Evolutionary conservation across 2,797 vertebrate species (phyloP).

Genomic region (Sebastes nivosus): DNA sequence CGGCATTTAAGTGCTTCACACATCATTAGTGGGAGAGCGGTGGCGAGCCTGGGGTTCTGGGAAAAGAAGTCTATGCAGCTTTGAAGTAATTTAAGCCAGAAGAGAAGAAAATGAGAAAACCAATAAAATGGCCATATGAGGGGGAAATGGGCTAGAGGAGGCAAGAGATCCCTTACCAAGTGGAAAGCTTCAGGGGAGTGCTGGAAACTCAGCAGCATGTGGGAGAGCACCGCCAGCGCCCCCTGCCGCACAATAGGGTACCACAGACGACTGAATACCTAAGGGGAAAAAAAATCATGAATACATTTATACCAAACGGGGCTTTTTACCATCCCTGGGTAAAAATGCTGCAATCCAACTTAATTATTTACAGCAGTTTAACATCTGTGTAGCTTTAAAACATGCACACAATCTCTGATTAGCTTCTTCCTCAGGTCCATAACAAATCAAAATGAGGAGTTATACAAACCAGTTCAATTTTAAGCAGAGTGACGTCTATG

Average conservation of each 20-base stretch:
- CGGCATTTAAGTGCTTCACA: constrained; percentile 60
- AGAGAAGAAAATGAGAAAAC: constrained; percentile 56
- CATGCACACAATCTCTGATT: not conserved
- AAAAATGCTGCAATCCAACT: not conserved
- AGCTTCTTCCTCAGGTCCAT: not conserved
- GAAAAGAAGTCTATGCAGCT: constrained; percentile 44
- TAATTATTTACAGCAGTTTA: not conserved
- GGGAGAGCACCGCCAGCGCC: constrained; percentile 94
- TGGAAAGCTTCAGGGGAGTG: constrained; percentile 99
- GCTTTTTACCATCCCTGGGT: not conserved
- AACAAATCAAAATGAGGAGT: constrained; percentile 2
- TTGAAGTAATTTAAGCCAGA: constrained; percentile 64
- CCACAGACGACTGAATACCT: constrained; percentile 98
- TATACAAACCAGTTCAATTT: constrained; percentile 94
- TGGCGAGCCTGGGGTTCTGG: constrained; percentile 37
- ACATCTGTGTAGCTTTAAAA: not conserved
- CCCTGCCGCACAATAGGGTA: constrained; percentile 97
- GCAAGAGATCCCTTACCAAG: constrained; percentile 86
- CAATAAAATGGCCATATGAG: constrained; percentile 52
- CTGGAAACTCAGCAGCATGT: constrained; percentile 99
- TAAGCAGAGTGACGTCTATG: constrained; percentile 97
- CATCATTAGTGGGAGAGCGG: constrained; percentile 52
- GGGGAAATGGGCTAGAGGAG: constrained; percentile 59
- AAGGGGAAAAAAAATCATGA: constrained; percentile 25
- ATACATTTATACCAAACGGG: not conserved